Percentiles rank a stretch among this genome's conserved stretches.
phyloP scores from a whole-genome alignment of 2,113 vertebrate genomes.

The Pyrgilauda ruficollis region DNA sequence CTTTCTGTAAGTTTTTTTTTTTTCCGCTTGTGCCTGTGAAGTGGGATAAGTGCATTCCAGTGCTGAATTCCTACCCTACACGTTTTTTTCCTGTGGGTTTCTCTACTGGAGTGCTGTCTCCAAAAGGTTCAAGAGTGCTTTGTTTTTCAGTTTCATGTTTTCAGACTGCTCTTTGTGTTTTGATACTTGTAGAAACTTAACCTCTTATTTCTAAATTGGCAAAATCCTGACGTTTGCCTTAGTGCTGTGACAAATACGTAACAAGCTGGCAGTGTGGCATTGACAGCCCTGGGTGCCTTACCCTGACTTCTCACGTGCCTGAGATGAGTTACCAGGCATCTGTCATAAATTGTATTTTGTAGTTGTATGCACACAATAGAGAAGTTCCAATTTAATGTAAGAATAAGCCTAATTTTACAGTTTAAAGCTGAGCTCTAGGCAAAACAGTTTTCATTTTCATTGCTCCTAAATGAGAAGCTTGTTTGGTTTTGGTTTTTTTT shows the following conservation, averaged over 20 bases:
- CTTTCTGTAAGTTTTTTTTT: not conserved
- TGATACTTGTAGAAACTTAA: not conserved
- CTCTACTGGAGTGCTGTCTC: not conserved
- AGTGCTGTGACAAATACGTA: not conserved
- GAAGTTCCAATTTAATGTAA: not conserved
- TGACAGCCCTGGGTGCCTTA: not conserved
- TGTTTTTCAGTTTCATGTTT: constrained; percentile 12
- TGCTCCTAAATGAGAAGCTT: not conserved
- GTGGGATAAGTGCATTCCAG: not conserved
- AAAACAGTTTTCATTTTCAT: not conserved
- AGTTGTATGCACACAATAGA: not conserved
- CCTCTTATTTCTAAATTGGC: not conserved
- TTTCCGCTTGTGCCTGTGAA: not conserved
- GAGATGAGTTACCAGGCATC: not conserved
- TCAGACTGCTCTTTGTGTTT: constrained; percentile 10
- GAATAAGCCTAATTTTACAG: not conserved
- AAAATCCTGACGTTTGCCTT: not conserved
- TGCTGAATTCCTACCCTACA: constrained; percentile 23
- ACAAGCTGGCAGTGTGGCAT: not conserved
- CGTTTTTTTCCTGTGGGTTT: not conserved
- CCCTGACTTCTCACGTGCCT: not conserved
- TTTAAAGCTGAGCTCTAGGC: not conserved
- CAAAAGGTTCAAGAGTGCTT: not conserved
- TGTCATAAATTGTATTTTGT: not conserved
- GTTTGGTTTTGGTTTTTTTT: not conserved